Evolutionary conservation across 2,797 vertebrate species (phyloP), one percentile per base, ranked within the genome.

Genomic region (Austrolebias charrua): DNA sequence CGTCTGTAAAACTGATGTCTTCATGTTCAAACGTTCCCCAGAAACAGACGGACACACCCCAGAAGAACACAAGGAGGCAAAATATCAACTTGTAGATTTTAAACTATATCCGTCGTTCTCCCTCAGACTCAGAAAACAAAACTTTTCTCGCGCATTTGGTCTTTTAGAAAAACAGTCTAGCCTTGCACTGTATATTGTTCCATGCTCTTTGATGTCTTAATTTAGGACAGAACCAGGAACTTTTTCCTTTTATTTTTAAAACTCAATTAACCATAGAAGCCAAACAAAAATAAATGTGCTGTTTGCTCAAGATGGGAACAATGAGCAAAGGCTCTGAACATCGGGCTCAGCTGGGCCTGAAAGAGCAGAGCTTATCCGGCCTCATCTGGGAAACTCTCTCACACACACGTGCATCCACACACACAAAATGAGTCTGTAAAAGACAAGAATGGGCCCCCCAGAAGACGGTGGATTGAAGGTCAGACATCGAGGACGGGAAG

Each of bases 221-320:
- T 89, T 91, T 91, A 88, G 87, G 79, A 85, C 67, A 55, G 64
- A 66, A 76, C 64, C 16, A 58, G 79, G 77, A 75, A 79, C 68
- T 73, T 85, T 79, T 80, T 59, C 59, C 68, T 42, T 84, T 82
- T 40, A 11, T 38, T 38, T 24, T 24, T 24, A 24, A 24, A 24
- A 24, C 76, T 82, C 79, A 88, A 86, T 88, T 87, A 88, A 79
- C 77, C 79, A 82, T 76, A 80, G 76, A 90, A 81, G 84, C 78
- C 80, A 80, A 88, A 86, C 75, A 87, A 83, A 85, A 85, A 88
- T 80, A 88, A 88, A 79, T 66, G 60, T 1, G 45, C 64, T 91
- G 86, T 93, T 93, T 92, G 85, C 92, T 90, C 76, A 87, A 85
- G 83, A 88, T 79, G 83, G 84, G 87, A 92, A 93, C 91, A 92